Conservation (phyloP, 2,888 invertebrate genomes). For the Cetonia aurata region DNA sequence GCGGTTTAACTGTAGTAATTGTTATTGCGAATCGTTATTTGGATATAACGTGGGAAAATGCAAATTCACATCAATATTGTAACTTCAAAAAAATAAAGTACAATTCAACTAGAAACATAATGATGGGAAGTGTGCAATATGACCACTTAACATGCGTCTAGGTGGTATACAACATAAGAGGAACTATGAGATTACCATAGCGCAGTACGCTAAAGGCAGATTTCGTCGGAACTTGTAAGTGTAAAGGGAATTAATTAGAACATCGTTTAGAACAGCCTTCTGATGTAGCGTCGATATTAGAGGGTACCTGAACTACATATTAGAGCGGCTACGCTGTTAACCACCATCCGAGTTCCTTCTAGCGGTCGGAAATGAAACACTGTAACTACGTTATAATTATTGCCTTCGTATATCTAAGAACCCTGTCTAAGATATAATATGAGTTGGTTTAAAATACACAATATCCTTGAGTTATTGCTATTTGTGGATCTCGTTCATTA, state of each 20-base stretch:
- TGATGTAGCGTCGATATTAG: constrained; percentile 28
- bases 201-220: constrained; percentile 13
- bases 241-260: constrained; percentile 35
- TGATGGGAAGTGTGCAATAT: no score
- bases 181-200: constrained; percentile 5
- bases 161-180: not conserved
- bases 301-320: constrained; percentile 12
- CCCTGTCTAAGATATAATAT: no score
- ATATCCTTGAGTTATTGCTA: no score
- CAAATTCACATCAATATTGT: no score
- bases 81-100: no score
- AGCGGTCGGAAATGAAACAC: constrained; percentile 13
- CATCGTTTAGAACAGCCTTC: constrained; percentile 18
- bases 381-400: constrained; percentile 23
- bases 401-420: not conserved
- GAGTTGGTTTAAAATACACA: no score
- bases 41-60: no score
- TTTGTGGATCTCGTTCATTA: no score
- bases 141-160: no score
- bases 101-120: no score
- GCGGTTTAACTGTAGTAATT: no score
- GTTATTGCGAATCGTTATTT: no score
- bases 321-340: constrained; percentile 3
- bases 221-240: constrained; percentile 22
- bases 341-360: not conserved